Percentiles rank a stretch among this genome's conserved stretches.
Evolutionary conservation across 2,797 vertebrate species (phyloP).

Genomic region (Anabacerthia variegaticeps): DNA sequence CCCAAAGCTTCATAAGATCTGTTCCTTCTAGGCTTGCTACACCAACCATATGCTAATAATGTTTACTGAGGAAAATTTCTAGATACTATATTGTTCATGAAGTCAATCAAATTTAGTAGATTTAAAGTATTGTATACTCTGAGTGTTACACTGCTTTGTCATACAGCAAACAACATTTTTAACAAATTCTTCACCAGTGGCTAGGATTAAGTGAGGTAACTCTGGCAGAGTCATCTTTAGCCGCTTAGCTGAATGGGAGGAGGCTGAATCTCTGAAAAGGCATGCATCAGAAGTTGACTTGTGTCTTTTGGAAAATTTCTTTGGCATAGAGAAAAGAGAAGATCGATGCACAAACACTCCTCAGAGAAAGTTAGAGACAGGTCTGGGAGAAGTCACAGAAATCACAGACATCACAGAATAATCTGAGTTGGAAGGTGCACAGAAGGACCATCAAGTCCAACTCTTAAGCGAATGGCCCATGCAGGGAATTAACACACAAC

Average conservation of each 20-base stretch:
- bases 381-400: not conserved
- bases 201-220: not conserved
- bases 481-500: not conserved
- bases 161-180: not conserved
- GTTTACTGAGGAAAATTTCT: not conserved
- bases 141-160: not conserved
- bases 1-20: not conserved
- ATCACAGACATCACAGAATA: not conserved
- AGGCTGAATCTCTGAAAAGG: not conserved
- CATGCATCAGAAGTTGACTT: not conserved
- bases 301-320: not conserved
- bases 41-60: not conserved
- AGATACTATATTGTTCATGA: not conserved
- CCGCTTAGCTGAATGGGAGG: not conserved
- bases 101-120: not conserved
- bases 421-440: not conserved
- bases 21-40: not conserved
- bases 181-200: not conserved
- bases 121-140: not conserved
- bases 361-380: not conserved
- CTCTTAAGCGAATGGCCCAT: not conserved
- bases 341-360: not conserved
- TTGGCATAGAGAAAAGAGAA: not conserved
- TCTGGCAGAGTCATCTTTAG: not conserved
- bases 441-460: not conserved